Evolutionary conservation across 2,888 invertebrate genomes (phyloP), one percentile per base, ranked within the genome.

Genomic region (Lissocephala sabroskyi): DNA sequence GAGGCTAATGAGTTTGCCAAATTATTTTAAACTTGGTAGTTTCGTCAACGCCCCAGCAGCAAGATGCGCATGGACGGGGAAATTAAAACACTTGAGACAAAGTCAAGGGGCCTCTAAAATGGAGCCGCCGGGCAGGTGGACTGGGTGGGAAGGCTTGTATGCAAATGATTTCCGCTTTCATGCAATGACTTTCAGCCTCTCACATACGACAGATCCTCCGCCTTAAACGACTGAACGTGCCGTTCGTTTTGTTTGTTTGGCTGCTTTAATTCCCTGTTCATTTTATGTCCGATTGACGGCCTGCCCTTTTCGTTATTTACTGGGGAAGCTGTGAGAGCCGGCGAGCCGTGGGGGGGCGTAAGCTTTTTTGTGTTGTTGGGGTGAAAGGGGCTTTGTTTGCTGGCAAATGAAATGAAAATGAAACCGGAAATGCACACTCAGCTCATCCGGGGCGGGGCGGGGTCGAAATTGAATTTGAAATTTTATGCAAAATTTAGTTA

Each of bases 381-480:
- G 50, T 52, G 52, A 58, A 61, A 35, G 52, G 75, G n/a, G n/a
- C n/a, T n/a, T n/a, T n/a, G n/a, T n/a, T n/a, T n/a, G n/a, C 58
- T 23, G 48, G 50, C 41, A 49, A 75, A 68, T 75, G 64, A 53
- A 71, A 71, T 68, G 59, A 71, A 74, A 62, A 48, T 58, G 57
- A 57, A 53, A 55, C 67, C 73, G 68, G 68, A 68, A 68, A 55
- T 59, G 48, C 53, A 46, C 16, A 14, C 14, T 16, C 1, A 30
- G 28, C 35, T 13, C n/a, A n/a, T n/a, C n/a, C n/a, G n/a, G n/a
- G n/a, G n/a, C n/a, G n/a, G n/a, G n/a, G n/a, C n/a, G n/a, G n/a
- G n/a, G n/a, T n/a, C n/a, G n/a, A n/a, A n/a, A n/a, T n/a, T n/a
- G n/a, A n/a, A n/a, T n/a, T n/a, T n/a, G n/a, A n/a, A n/a, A n/a